Evolutionary conservation across 92 coral and sea anemone genomes (phyloP).

Genomic region (Isaurus tuberculatus): DNA sequence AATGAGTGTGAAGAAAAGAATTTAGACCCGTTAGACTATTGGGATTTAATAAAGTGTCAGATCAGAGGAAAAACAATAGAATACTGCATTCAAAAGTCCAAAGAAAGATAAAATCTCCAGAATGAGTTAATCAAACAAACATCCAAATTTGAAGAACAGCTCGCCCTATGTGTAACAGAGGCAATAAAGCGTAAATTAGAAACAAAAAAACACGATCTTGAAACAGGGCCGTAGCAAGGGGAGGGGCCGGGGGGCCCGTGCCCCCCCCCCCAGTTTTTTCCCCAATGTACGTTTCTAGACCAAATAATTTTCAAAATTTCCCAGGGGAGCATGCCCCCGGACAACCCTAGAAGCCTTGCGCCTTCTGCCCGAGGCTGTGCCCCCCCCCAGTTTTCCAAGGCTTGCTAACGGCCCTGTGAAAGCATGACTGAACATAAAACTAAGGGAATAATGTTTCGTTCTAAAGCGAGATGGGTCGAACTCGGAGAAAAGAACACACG

Average conservation of each 20-base stretch:
- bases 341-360: no score
- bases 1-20: slow-evolving; percentile 2
- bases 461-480: background rate
- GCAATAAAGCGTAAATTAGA: background rate
- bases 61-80: background rate
- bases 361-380: no score
- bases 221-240: no score
- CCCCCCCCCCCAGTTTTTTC: no score
- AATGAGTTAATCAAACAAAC: background rate
- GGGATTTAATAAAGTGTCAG: background rate
- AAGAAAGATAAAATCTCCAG: background rate
- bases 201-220: background rate
- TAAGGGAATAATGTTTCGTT: background rate
- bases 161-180: background rate
- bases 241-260: no score
- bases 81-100: background rate
- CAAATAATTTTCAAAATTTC: no score
- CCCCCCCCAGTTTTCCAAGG: no score
- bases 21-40: background rate
- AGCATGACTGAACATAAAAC: background rate
- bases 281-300: no score
- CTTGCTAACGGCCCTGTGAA: no score
- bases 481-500: background rate
- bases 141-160: background rate
- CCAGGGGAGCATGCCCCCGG: no score